phyloP scores from a whole-genome alignment of 1,140 invertebrate species.

The Palaemon carinicauda region DNA sequence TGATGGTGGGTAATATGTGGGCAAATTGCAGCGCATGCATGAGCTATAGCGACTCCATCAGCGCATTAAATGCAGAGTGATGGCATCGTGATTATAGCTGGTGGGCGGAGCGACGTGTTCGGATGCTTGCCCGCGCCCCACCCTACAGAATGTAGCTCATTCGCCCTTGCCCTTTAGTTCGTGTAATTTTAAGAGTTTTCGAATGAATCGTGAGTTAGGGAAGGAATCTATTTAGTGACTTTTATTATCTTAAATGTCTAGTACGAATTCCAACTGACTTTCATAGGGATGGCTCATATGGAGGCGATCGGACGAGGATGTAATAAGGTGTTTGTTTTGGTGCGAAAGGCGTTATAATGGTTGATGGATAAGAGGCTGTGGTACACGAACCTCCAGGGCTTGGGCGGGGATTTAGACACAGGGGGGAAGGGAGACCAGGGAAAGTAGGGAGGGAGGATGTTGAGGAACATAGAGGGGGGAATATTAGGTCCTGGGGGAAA shows the following conservation, averaged over 20 bases:
- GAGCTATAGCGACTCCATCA: slow-evolving; percentile 59
- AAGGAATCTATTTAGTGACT: too few species aligned
- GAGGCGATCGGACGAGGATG: slow-evolving; percentile 52
- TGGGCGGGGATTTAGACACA: slow-evolving; percentile 29
- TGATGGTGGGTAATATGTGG: slow-evolving; percentile 56
- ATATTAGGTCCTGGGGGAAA: background rate
- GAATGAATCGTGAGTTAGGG: too few species aligned
- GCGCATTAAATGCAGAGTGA: slow-evolving; percentile 59
- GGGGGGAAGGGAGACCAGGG: background rate
- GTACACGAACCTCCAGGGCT: slow-evolving; percentile 46
- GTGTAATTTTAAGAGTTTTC: too few species aligned
- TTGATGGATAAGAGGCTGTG: slow-evolving; percentile 55
- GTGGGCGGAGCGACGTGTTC: slow-evolving; percentile 55
- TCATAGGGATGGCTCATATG: background rate
- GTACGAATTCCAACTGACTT: background rate
- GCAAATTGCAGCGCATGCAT: slow-evolving; percentile 58
- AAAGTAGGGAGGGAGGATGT: background rate
- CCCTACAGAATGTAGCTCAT: background rate
- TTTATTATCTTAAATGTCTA: too few species aligned
- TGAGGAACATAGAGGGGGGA: background rate
- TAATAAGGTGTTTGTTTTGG: slow-evolving; percentile 59
- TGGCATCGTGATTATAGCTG: slow-evolving; percentile 53
- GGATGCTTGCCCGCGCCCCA: slow-evolving; percentile 18
- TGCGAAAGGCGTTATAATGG: slow-evolving; percentile 58
- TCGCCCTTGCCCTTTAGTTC: too few species aligned